phyloP scores from a whole-genome alignment of 2,888 invertebrate species.

The Biston stratarius region DNA sequence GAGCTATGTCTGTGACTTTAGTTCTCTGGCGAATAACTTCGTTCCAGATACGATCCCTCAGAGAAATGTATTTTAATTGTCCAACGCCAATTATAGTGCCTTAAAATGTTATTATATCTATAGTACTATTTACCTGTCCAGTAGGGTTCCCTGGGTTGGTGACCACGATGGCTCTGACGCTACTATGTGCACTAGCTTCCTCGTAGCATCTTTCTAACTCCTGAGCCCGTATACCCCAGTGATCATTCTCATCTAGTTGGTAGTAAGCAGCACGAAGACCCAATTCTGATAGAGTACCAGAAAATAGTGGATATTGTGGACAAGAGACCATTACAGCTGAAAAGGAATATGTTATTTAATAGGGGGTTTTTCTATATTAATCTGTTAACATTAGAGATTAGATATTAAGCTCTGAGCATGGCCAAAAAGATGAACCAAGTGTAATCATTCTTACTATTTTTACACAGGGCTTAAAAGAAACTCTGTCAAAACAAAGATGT shows the following conservation, averaged over 20 bases:
- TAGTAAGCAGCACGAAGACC: constrained; percentile 93
- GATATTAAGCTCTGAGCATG: background rate
- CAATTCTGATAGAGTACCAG: constrained; percentile 96
- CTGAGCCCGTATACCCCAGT: constrained; percentile 92
- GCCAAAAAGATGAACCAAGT: background rate
- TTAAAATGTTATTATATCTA: background rate
- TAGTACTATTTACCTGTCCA: constrained; percentile 88
- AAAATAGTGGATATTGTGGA: constrained; percentile 99
- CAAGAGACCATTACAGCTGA: constrained; percentile 97
- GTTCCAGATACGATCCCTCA: too few relatives aligned
- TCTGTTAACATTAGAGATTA: too few relatives aligned
- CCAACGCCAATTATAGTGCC: too few relatives aligned
- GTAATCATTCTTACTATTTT: too few relatives aligned
- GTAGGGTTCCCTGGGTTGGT: constrained; percentile 99
- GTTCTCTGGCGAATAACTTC: too few relatives aligned
- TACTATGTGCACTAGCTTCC: constrained; percentile 87
- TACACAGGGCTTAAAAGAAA: too few relatives aligned
- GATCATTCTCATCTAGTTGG: constrained; percentile 93
- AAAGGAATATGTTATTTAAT: background rate
- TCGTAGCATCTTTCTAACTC: constrained; percentile 91
- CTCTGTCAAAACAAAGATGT: too few relatives aligned
- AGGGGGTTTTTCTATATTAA: background rate
- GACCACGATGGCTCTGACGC: constrained; percentile 94
- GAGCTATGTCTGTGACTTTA: too few relatives aligned
- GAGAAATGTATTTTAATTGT: too few relatives aligned